phyloP scores from a whole-genome alignment of 2,113 vertebrate genomes.

The Vidua macroura region DNA sequence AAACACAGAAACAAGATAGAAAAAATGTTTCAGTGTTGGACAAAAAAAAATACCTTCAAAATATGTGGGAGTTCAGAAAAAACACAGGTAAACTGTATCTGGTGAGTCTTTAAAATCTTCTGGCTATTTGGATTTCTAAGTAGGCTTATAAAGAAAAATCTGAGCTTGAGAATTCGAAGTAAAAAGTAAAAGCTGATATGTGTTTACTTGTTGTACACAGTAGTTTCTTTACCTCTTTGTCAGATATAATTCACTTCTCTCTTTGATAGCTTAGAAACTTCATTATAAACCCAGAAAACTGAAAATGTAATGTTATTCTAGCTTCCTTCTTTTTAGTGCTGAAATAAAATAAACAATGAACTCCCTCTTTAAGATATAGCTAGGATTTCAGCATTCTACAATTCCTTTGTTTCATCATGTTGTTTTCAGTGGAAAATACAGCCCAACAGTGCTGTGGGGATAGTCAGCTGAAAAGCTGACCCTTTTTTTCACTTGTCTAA shows the following conservation, averaged over 20 bases:
- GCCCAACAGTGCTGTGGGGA: not conserved
- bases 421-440: conserved; percentile 18
- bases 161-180: not conserved
- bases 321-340: not conserved
- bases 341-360: conserved; percentile 6
- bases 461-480: not conserved
- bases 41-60: not conserved
- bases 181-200: not conserved
- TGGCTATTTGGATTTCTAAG: not conserved
- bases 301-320: not conserved
- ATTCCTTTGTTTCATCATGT: not conserved
- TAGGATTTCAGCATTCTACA: not conserved
- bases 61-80: not conserved
- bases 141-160: not conserved
- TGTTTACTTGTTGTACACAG: not conserved
- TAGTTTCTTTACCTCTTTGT: not conserved
- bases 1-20: rapidly evolving
- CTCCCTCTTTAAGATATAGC: not conserved
- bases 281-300: not conserved
- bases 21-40: not conserved
- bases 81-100: not conserved
- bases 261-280: conserved; percentile 2
- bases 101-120: not conserved
- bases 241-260: not conserved
- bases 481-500: not conserved